Percentiles rank a stretch among this genome's conserved stretches.
Conservation (phyloP, 2,888 invertebrate species). For the Apodemia duryi region DNA sequence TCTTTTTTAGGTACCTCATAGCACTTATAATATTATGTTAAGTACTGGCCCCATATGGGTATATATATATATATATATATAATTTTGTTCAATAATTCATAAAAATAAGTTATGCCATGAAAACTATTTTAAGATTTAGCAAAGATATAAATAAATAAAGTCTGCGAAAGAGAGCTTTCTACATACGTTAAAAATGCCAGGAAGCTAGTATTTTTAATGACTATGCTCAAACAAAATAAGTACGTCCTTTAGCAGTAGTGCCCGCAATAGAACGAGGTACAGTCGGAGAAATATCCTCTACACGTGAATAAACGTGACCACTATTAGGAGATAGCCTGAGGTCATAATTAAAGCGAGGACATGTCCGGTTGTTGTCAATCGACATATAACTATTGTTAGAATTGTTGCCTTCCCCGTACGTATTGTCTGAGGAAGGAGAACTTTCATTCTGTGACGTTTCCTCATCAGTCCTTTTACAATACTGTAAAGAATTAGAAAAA, state of each 20-base stretch:
- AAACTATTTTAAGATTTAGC: not conserved
- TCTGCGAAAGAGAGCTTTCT: not conserved
- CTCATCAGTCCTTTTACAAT: conserved; percentile 66
- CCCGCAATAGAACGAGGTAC: conserved; percentile 61
- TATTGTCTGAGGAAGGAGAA: conserved; percentile 78
- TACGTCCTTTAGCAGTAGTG: conserved; percentile 63
- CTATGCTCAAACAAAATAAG: conserved; percentile 66
- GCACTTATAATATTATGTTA: not conserved
- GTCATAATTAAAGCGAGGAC: conserved; percentile 78
- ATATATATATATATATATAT: not conserved
- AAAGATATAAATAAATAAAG: not conserved
- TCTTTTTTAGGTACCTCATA: not conserved
- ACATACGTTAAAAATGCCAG: not conserved
- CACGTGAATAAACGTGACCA: conserved; percentile 76
- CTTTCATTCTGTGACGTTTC: conserved; percentile 79
- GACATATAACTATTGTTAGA: conserved; percentile 85
- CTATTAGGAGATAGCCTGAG: conserved; percentile 72
- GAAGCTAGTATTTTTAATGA: conserved; percentile 12
- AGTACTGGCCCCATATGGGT: conserved; percentile 9
- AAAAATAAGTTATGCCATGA: not conserved
- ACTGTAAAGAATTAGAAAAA: conserved; percentile 73
- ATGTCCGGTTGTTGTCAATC: conserved; percentile 78
- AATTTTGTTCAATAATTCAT: not conserved
- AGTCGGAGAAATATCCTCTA: conserved; percentile 70
- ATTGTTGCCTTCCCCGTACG: conserved; percentile 82